Evolutionary conservation across 2,888 invertebrate species (phyloP), one percentile per base, ranked within the genome.

Genomic region (Patella pellucida): DNA sequence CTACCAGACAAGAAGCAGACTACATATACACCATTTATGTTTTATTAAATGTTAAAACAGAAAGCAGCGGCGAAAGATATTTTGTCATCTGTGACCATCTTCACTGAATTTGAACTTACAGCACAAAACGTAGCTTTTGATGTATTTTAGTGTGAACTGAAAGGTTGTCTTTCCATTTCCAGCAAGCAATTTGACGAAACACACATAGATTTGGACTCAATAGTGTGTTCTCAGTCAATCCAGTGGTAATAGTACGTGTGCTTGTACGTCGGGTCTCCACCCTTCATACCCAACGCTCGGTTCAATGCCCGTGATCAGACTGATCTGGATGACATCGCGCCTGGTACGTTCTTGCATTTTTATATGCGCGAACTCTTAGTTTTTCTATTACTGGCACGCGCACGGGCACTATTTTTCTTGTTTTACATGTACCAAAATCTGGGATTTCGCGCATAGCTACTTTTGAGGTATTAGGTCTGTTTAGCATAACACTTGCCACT

Each of bases 111-210:
- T 50, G 73, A 78, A 41, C 41, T 31, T 11, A 76, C 78, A 50
- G 72, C 52, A 19, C 69, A 68, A 15, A 78, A 75, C 50, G 74
- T 70, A 14, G 73, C 69, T 5, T 12, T 19, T 3, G 7, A 14
- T 14, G 74, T 76, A 9, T 82, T 82, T 68, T 80, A 78, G 12
- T 73, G 68, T 12, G 52, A 69, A n/a, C 68, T 80, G 19, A 76
- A 77, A 31, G 79, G 78, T 5, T 82, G 78, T 62, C 76, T 80
- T 82, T 82, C 72, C 80, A 82, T 69, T 81, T 73, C 62, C 77
- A 75, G 9, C 76, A 81, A 62, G 76, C 74, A 31, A 77, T 81
- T 15, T 83, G 76, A 79, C 69, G 75, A 27, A 79, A 76, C 41
- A 69, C 69, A 27, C 77, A 82, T 31, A n/a, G n/a, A 1, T 56